Evolutionary conservation across 2,113 vertebrate genomes (phyloP).

Genomic region (Sinocyclocheilus grahami): DNA sequence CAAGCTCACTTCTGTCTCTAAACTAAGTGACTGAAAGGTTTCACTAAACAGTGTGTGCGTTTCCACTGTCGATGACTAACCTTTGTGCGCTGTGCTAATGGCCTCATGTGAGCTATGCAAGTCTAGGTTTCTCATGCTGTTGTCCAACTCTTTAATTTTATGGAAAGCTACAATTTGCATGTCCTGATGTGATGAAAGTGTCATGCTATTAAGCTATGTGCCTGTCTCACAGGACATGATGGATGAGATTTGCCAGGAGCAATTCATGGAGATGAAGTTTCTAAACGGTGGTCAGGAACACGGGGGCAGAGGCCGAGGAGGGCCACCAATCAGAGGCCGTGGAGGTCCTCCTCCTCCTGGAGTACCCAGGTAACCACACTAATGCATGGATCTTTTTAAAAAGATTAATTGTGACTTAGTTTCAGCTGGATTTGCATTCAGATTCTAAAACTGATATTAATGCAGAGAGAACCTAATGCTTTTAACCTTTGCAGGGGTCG

Average conservation of each 20-base stretch:
- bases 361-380: conserved; percentile 80
- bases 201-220: not conserved
- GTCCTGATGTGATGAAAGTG: not conserved
- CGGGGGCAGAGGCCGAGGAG: conserved; percentile 82
- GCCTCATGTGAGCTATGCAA: not conserved
- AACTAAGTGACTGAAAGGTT: conserved; percentile 41
- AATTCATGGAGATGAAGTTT: conserved; percentile 96
- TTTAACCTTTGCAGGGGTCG: conserved; percentile 77
- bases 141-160: not conserved
- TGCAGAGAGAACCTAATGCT: not conserved
- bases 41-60: not conserved
- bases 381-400: not conserved
- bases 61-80: conserved; percentile 10
- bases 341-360: conserved; percentile 85
- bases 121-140: not conserved
- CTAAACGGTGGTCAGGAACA: conserved; percentile 92
- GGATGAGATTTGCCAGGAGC: conserved; percentile 98
- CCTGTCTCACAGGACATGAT: conserved; percentile 87
- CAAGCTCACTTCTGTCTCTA: conserved; percentile 20
- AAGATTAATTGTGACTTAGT: not conserved
- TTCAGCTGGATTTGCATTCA: not conserved
- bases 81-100: conserved; percentile 7
- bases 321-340: conserved; percentile 84
- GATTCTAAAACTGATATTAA: no score
- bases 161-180: not conserved